Base-by-base conservation (phyloP, 2,113 vertebrate species). In the Centropus bengalensis region DNA sequence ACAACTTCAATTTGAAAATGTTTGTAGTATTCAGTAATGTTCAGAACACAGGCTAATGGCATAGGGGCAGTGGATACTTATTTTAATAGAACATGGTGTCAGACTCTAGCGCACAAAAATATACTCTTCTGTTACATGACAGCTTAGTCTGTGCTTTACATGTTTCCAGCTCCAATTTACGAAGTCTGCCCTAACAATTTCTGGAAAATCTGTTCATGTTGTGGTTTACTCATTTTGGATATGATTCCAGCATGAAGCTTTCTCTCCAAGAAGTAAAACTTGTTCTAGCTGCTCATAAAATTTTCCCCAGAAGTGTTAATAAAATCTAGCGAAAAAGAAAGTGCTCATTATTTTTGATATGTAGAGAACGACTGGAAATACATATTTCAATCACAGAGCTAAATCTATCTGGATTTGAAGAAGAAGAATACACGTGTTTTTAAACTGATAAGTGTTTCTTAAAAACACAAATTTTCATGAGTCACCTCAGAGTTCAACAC, bases 271-370 rank as follows among this genome's bases (percentile, higher is more conserved):
- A 97, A 96, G 79, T 90, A 94, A 97, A 97, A 94, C 96, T 97
- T 94, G 92, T 97, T 97, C 93, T 97, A 98, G 96, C 96, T 69
- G 49, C 97, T 97, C 96, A 95, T 98, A 98, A 98, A 98, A 98
- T 97, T 96, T 97, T 97, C 96, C 97, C 97, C 95, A 97, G 95
- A 98, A 98, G 96, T 97, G 96, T 97, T 97, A 98, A 97, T 98
- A 97, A 98, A 97, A 96, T 94, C 96, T 97, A 97, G 95, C 97
- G 97, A 98, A 98, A 96, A 94, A 97, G 96, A 97, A 97, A 97
- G 94, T 90, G 93, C 97, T 98, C 97, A 97, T 98, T 98, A 98
- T 97, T 98, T 98, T 96, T 97, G 96, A 97, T 98, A 98, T 97
- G 97, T 93, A 96, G 83, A 82, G 89, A 95, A 96, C 91, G 78